Conservation (phyloP, 2,888 invertebrate species). For the Cheilosia impressa region DNA sequence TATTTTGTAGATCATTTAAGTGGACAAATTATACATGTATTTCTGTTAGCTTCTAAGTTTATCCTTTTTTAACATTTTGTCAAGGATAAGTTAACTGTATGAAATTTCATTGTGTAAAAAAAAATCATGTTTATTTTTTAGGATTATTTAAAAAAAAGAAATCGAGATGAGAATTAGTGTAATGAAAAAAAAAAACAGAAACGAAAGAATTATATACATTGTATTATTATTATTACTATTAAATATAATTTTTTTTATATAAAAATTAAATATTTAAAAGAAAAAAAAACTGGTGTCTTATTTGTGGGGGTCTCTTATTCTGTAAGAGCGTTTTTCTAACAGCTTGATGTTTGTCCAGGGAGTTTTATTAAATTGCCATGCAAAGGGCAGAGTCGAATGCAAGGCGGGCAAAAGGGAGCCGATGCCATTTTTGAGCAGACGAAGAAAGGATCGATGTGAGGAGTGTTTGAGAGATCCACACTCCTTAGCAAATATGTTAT, state of each 20-base stretch:
- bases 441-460: too few relatives aligned
- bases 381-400: too few relatives aligned
- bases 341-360: too few relatives aligned
- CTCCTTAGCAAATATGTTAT: too few relatives aligned
- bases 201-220: slow-evolving; percentile 70
- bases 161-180: slow-evolving; percentile 37
- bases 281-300: slow-evolving; percentile 26
- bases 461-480: too few relatives aligned
- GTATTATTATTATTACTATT: slow-evolving; percentile 75
- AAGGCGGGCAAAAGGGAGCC: too few relatives aligned
- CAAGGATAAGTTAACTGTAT: slow-evolving; percentile 1
- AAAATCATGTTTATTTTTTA: slow-evolving; percentile 35
- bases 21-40: slow-evolving; percentile 51
- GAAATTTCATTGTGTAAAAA: slow-evolving; percentile 42
- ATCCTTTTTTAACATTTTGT: not conserved
- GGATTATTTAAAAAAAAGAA: slow-evolving; percentile 1
- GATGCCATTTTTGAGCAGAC: too few relatives aligned
- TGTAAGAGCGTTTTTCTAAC: too few relatives aligned
- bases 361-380: too few relatives aligned
- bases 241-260: slow-evolving; percentile 75
- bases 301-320: not conserved
- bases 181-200: slow-evolving; percentile 33
- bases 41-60: slow-evolving; percentile 31
- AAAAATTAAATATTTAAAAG: slow-evolving; percentile 73
- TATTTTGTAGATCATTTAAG: slow-evolving; percentile 33